phyloP scores from a whole-genome alignment of 2,113 vertebrate genomes.

The Melospiza georgiana region DNA sequence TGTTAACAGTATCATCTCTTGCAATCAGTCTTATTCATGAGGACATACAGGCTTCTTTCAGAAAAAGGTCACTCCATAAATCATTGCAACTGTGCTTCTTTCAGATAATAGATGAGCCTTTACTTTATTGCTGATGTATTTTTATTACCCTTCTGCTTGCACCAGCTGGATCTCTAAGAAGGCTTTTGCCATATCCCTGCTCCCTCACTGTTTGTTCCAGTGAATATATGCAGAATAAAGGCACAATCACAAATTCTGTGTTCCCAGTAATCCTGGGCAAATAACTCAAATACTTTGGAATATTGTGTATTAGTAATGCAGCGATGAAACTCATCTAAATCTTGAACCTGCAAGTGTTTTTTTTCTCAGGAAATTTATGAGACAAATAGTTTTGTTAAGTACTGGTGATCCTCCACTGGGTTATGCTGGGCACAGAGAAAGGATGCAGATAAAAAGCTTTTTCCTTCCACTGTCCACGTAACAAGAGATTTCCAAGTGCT shows the following conservation, averaged over 20 bases:
- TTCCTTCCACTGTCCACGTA: not conserved
- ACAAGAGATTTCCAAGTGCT: slow-evolving; percentile 34
- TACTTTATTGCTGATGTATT: not conserved
- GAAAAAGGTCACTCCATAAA: not conserved
- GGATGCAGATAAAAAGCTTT: slow-evolving; percentile 1
- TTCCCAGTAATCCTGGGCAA: not conserved
- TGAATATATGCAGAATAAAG: not conserved
- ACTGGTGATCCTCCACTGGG: not conserved
- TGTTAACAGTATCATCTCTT: not conserved
- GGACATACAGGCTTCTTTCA: not conserved
- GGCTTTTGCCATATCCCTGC: not conserved
- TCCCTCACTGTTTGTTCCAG: not conserved
- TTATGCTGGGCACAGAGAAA: not conserved
- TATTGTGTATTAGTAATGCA: not conserved
- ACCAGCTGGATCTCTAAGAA: not conserved
- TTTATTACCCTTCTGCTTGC: not conserved
- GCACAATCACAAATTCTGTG: not conserved
- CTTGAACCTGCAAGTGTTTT: not conserved
- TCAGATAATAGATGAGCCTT: not conserved
- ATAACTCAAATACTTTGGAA: not conserved
- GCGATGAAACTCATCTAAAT: not conserved
- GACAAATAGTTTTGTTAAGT: not conserved
- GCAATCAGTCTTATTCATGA: slow-evolving; percentile 19
- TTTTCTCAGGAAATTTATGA: not conserved
- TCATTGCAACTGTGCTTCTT: not conserved